Evolutionary conservation across 2,888 invertebrate genomes (phyloP).

Genomic region (Sphaeridia pumilis): DNA sequence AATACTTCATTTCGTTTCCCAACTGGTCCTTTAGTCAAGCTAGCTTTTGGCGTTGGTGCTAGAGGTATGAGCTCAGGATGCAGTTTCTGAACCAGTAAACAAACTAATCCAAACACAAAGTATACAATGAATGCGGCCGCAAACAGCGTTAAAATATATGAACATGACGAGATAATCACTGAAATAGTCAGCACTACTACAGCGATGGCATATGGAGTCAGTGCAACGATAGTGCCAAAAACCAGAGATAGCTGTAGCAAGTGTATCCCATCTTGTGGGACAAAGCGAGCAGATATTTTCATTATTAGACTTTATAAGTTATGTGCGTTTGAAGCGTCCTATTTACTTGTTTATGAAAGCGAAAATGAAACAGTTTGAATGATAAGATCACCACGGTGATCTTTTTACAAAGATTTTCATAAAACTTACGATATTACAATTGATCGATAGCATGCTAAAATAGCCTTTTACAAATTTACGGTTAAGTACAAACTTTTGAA

Average conservation of each 20-base stretch:
- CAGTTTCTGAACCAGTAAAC: conserved; percentile 6
- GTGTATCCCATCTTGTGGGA: not conserved
- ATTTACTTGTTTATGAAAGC: not conserved
- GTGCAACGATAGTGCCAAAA: conserved; percentile 1
- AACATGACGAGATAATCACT: conserved; percentile 7
- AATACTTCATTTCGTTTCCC: too few species aligned
- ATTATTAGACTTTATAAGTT: too few species aligned
- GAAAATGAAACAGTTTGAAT: not conserved
- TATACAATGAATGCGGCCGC: conserved; percentile 7
- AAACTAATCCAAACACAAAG: conserved; percentile 6
- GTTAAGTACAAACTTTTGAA: too few species aligned
- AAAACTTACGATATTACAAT: too few species aligned
- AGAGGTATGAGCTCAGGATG: too few species aligned
- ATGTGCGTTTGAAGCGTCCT: not conserved
- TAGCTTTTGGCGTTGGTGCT: too few species aligned
- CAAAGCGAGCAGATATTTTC: not conserved
- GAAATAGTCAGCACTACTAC: conserved; percentile 11
- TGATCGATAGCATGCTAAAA: too few species aligned
- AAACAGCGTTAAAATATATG: conserved; percentile 12
- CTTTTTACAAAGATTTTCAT: too few species aligned
- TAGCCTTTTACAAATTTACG: too few species aligned
- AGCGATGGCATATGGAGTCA: conserved; percentile 11
- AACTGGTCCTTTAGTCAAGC: too few species aligned
- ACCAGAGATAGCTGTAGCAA: not conserved
- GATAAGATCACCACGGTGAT: too few species aligned